Evolutionary conservation across 2,888 invertebrate genomes (phyloP), one percentile per base, ranked within the genome.

Genomic region (Synanthedon formicaeformis): DNA sequence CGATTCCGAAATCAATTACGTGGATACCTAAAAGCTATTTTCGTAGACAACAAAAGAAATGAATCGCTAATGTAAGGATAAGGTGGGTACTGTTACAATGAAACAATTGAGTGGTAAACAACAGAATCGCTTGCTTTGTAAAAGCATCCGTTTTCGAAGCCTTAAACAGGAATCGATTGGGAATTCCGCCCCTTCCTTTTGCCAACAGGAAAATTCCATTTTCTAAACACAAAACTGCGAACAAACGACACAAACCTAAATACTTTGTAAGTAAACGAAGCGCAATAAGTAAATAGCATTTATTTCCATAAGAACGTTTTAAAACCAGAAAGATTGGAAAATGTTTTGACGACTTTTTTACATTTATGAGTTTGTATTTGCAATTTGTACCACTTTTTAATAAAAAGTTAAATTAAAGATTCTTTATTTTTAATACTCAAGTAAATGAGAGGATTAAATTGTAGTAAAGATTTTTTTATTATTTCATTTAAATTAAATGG

Each of bases 181-280:
- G 78, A 80, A 84, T 82, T 75, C 76, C 73, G 62, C 73, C 72
- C 75, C 65, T 57, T 72, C 69, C 64, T 67, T 73, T 60, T 53
- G 74, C 74, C 76, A 73, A 85, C 84, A 85, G 78, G 84, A 80
- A 83, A 84, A 84, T 78, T 83, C 83, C 84, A 85, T 85, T 85
- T 81, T 73, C 71, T 71, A 73, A 83, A 84, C 77, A 82, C 75
- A 76, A 77, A 79, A 78, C 77, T 69, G 79, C 61, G 69, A 72
- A 78, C 75, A 77, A 73, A 75, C 78, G 78, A 75, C 76, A 73
- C 75, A 72, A 69, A 75, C 79, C 80, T 82, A 83, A 84, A 84
- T 83, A 81, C 84, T 83, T 81, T 81, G 83, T 85, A 81, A 82
- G 83, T 79, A 84, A 84, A 82, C 83, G 82, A 81, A 74, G 77